phyloP scores from a whole-genome alignment of 30 jellyfish, hydroid and myxozoan genomes.

The Nemopilema nomurai region DNA sequence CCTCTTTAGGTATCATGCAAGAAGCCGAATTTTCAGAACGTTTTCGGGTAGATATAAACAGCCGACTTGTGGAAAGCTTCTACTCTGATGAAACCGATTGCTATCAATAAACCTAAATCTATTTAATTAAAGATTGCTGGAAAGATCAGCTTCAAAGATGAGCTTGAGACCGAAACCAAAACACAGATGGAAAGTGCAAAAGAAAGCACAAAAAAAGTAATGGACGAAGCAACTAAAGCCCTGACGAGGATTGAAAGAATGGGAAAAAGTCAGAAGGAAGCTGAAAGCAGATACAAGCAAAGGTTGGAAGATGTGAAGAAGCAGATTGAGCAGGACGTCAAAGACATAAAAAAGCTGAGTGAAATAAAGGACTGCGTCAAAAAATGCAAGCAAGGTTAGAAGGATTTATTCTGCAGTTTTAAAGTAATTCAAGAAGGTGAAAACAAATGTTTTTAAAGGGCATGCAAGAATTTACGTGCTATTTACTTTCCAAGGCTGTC shows the following conservation, averaged over 20 bases:
- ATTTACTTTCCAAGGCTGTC: no score
- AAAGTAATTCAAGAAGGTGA: no score
- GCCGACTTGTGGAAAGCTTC: no score
- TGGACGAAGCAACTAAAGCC: slow-evolving; percentile 14
- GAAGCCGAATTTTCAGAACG: no score
- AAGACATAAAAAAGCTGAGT: background rate
- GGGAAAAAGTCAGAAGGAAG: slow-evolving; percentile 5
- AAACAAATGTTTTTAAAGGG: background rate
- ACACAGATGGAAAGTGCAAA: slow-evolving; percentile 13
- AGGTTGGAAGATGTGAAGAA: slow-evolving; percentile 11
- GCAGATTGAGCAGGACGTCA: slow-evolving; percentile 11
- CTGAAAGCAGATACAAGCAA: background rate
- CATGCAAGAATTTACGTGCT: no score
- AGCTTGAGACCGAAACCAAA: background rate
- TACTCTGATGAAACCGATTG: no score
- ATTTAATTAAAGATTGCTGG: slow-evolving; percentile 31
- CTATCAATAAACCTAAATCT: no score
- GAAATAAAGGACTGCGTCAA: slow-evolving; percentile 16
- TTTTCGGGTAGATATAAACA: no score
- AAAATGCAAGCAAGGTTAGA: slow-evolving; percentile 15
- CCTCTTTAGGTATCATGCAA: no score
- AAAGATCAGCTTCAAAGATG: slow-evolving; percentile 12
- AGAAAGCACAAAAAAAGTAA: background rate
- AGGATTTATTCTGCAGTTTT: no score
- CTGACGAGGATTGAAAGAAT: slow-evolving; percentile 11